Evolutionary conservation across 2,113 vertebrate species (phyloP).

Genomic region (Vombatus ursinus): DNA sequence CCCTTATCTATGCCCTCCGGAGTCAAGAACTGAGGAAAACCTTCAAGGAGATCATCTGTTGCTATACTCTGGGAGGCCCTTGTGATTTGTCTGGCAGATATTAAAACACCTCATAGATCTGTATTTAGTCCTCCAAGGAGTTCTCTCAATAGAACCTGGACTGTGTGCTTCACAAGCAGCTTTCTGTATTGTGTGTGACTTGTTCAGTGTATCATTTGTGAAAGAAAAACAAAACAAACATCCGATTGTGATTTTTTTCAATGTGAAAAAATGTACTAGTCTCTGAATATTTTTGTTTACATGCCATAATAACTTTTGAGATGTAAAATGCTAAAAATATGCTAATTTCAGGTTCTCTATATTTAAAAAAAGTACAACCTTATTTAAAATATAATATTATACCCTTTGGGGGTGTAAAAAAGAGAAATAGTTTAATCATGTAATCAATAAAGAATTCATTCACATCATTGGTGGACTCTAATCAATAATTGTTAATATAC

Average conservation of each 20-base stretch:
- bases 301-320: slow-evolving; percentile 38
- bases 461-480: background rate
- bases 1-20: slow-evolving; percentile 96
- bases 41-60: slow-evolving; percentile 96
- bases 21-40: slow-evolving; percentile 97
- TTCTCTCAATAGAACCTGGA: background rate
- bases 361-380: background rate
- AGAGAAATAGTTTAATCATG: background rate
- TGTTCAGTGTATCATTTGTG: background rate
- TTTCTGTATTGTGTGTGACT: slow-evolving; percentile 9
- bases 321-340: slow-evolving; percentile 34
- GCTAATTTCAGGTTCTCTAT: background rate
- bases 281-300: slow-evolving; percentile 26
- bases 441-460: background rate
- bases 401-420: slow-evolving; percentile 20
- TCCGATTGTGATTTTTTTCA: slow-evolving; percentile 19
- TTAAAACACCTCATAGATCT: slow-evolving; percentile 44
- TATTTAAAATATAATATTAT: slow-evolving; percentile 53
- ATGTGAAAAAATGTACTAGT: background rate
- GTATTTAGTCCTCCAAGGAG: background rate
- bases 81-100: slow-evolving; percentile 85
- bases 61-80: slow-evolving; percentile 80
- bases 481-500: background rate
- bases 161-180: background rate
- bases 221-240: background rate